Conservation (phyloP, 2,888 invertebrate genomes). For the Apamea crenata region DNA sequence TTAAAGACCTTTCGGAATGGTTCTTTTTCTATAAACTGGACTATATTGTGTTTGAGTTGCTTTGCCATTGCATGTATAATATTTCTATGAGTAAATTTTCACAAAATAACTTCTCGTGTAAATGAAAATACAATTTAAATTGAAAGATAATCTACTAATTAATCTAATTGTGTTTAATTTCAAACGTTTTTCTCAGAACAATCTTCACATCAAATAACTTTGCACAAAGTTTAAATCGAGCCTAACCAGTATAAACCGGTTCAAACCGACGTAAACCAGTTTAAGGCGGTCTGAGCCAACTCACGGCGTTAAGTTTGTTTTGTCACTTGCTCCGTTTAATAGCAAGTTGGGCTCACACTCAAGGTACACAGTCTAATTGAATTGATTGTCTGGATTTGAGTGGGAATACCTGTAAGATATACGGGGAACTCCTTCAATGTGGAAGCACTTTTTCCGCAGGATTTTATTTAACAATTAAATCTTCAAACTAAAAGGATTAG, state of each 20-base stretch:
- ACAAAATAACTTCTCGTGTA: not conserved
- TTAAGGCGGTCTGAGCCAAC: conserved; percentile 61
- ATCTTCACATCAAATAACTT: conserved; percentile 50
- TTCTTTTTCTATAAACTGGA: not conserved
- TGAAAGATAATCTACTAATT: not conserved
- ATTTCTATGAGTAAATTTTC: not conserved
- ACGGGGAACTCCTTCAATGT: not conserved
- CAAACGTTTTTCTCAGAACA: conserved; percentile 18
- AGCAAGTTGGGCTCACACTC: conserved; percentile 64
- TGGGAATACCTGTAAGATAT: conserved; percentile 39
- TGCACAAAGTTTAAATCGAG: conserved; percentile 57
- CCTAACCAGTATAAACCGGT: conserved; percentile 58
- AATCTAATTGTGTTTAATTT: not conserved
- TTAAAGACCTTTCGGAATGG: not conserved
- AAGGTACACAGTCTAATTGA: conserved; percentile 63
- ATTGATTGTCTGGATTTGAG: conserved; percentile 62
- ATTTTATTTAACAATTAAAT: not conserved
- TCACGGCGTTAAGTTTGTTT: conserved; percentile 65
- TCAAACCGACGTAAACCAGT: conserved; percentile 67
- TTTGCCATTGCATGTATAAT: not conserved
- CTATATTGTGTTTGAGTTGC: not conserved
- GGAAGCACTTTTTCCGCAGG: not conserved
- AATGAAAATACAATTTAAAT: not conserved
- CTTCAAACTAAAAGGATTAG: not conserved
- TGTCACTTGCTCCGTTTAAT: conserved; percentile 67